These are phyloP conservation scores for Idaea straminata DNA, from an alignment of 2,888 invertebrate species.

Conservation along the genomic window DNA sequence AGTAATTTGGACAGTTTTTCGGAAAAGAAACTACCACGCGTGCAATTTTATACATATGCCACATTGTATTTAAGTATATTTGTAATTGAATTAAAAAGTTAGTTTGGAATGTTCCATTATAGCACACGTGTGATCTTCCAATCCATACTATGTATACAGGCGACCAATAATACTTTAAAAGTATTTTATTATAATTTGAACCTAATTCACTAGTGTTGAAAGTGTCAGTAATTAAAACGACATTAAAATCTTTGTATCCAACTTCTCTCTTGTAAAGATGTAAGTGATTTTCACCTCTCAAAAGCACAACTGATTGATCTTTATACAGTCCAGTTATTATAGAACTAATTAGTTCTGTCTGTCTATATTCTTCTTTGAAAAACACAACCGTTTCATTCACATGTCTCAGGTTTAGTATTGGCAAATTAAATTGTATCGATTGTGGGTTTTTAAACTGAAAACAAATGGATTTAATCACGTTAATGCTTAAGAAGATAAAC, in stretches of 20 bases:
- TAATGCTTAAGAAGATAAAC: conserved; percentile 2
- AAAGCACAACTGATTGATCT: conserved; percentile 18
- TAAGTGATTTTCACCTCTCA: conserved; percentile 11
- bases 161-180: conserved; percentile 34
- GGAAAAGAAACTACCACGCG: conserved; percentile 41
- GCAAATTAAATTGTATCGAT: conserved; percentile 10
- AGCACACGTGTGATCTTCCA: conserved; percentile 30
- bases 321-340: conserved; percentile 14
- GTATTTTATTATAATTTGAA: conserved; percentile 1
- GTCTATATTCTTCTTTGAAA: conserved; percentile 9
- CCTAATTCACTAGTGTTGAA: not conserved
- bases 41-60: conserved; percentile 40
- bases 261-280: not conserved
- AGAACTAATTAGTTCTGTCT: conserved; percentile 13
- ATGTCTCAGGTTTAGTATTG: conserved; percentile 15
- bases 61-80: conserved; percentile 41
- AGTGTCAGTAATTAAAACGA: not conserved
- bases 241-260: not conserved
- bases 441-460: conserved; percentile 14
- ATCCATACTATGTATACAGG: conserved; percentile 33
- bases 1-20: conserved; percentile 37
- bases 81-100: conserved; percentile 30
- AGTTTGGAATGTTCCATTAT: conserved; percentile 30
- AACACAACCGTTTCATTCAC: conserved; percentile 19
- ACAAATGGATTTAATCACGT: conserved; percentile 9